These are phyloP conservation scores for Drosophila pseudotalamancana DNA, from an alignment of 2,888 invertebrate genomes.

Conservation along the genomic window DNA sequence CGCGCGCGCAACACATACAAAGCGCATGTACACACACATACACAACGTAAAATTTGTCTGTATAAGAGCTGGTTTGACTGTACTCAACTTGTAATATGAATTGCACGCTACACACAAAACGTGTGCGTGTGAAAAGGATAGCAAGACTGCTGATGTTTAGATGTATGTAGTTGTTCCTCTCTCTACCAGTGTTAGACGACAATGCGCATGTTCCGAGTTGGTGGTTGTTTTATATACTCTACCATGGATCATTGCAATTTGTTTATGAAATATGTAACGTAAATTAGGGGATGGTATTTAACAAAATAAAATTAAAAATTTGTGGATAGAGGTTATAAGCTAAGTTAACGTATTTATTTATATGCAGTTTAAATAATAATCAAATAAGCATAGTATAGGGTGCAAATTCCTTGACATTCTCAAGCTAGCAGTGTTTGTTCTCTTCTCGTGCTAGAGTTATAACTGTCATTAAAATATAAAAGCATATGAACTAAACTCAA, in stretches of 20 bases:
- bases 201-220: conserved; percentile 16
- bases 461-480: not conserved
- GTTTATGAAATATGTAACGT: not conserved
- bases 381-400: too few species aligned
- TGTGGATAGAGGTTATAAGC: not conserved
- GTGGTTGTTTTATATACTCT: conserved; percentile 61
- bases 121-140: conserved; percentile 27
- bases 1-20: conserved; percentile 45
- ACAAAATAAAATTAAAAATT: not conserved
- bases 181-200: not conserved
- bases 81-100: conserved; percentile 56
- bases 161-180: conserved; percentile 43
- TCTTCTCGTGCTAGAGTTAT: not conserved
- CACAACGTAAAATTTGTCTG: conserved; percentile 33
- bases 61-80: conserved; percentile 71
- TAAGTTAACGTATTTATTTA: too few species aligned
- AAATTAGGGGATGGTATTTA: too few species aligned
- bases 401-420: too few species aligned
- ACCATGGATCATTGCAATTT: not conserved
- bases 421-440: too few species aligned
- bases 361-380: too few species aligned
- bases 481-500: too few species aligned
- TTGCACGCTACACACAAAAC: not conserved
- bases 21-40: conserved; percentile 5
- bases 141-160: not conserved